Evolutionary conservation across 2,113 vertebrate genomes (phyloP), one percentile per base, ranked within the genome.

Genomic region (Leucosticte australis): DNA sequence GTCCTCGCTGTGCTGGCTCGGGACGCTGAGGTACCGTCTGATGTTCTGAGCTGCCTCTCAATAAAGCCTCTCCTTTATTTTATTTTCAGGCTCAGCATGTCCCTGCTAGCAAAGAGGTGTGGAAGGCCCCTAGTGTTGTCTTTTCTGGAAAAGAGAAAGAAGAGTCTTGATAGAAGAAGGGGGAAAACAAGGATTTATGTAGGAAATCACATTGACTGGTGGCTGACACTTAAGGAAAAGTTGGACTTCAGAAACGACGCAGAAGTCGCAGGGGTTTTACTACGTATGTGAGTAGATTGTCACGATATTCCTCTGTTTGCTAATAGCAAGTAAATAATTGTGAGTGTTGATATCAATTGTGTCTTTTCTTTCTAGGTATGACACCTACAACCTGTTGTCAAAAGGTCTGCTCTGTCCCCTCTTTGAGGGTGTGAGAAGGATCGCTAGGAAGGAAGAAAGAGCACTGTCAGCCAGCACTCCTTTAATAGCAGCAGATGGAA

Each of bases 131-230:
- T 89, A 0, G 69, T 87, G 53, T 9, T 97, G 76, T 94, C 93
- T 23, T 92, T 89, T 20, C 33, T 92, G 76, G 93, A 92, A 75
- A 94, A 87, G 53, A 96, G 94, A 55, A 93, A 75, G 49, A 89
- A 42, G 41, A 87, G 46, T 7, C 90, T 95, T 15, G 95, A 92
- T 10, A 75, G 90, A 14, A 87, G 81, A 69, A 90, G 90, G 30
- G 90, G 90, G 9, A 76, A 95, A 55, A 87, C 64, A 5, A 74
- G 86, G 65, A 91, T 96, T 75, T 92, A 91, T 4, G 73, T 94
- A 47, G 92, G 92, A 30, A 91, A 8, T 46, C 92, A 84, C 14
- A 95, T 73, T 10, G 83, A 62, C 28, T 19, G 41, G 7, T 95
- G 92, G 94, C 17, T 96, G 65, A 73, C 21, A 0, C 89, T 96